These are phyloP conservation scores for Anastrepha obliqua DNA, from an alignment of 1,140 invertebrate genomes.

Conservation along the genomic window DNA sequence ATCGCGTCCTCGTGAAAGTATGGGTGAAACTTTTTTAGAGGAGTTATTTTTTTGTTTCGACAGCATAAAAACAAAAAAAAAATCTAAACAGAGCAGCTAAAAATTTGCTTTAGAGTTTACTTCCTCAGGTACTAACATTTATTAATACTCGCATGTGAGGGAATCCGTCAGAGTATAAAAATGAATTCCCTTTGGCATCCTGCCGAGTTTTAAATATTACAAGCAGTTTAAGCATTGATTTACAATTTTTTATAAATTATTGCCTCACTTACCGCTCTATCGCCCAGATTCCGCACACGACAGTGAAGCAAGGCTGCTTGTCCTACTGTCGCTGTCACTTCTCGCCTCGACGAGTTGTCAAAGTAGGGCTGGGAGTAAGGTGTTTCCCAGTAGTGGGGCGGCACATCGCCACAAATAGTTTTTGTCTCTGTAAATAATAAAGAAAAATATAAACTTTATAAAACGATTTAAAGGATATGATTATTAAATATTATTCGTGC, in stretches of 20 bases:
- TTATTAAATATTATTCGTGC: too few relatives aligned
- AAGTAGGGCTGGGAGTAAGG: slow-evolving; percentile 91
- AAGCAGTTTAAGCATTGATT: not conserved
- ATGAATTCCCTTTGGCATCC: too few relatives aligned
- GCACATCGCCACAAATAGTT: slow-evolving; percentile 71
- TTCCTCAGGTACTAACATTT: too few relatives aligned
- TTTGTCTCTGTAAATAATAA: slow-evolving; percentile 65
- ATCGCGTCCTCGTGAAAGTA: too few relatives aligned
- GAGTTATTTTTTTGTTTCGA: too few relatives aligned
- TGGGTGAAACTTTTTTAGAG: too few relatives aligned
- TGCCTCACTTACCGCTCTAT: slow-evolving; percentile 85
- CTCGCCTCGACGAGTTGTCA: slow-evolving; percentile 89
- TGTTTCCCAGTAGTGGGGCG: slow-evolving; percentile 73
- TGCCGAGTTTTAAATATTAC: too few relatives aligned
- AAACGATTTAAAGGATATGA: not conserved
- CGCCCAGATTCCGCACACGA: slow-evolving; percentile 88
- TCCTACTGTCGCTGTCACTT: slow-evolving; percentile 89
- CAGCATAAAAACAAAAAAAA: too few relatives aligned
- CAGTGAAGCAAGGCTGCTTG: slow-evolving; percentile 90
- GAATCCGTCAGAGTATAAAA: too few relatives aligned
- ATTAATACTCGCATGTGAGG: too few relatives aligned
- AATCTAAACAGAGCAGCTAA: too few relatives aligned
- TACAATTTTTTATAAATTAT: not conserved
- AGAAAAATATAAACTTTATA: slow-evolving; percentile 56
- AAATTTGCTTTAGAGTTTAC: too few relatives aligned